Conservation (phyloP, 2,888 invertebrate genomes). For the Hipparchia semele region DNA sequence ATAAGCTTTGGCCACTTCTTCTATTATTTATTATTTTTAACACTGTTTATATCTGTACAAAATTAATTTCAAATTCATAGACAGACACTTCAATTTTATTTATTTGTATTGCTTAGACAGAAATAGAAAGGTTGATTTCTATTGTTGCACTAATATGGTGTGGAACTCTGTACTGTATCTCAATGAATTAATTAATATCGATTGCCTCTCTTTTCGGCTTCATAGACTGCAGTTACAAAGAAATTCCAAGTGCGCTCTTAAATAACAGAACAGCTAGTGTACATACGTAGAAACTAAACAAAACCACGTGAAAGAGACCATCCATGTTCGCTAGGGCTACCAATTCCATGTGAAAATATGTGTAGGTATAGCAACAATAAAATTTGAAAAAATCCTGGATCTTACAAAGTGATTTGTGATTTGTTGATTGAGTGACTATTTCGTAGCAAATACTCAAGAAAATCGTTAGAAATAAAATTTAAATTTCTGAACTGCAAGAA, state of each 20-base stretch:
- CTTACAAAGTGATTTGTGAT: too few species aligned
- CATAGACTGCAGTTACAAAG: constrained; percentile 11
- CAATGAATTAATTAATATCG: neutral
- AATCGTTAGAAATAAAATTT: too few species aligned
- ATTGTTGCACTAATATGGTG: neutral
- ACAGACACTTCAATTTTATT: neutral
- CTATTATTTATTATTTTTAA: too few species aligned
- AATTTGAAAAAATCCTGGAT: neutral
- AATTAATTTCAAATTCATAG: neutral
- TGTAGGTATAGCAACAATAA: too few species aligned
- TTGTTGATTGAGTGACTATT: too few species aligned
- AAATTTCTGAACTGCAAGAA: too few species aligned
- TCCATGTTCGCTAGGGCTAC: constrained; percentile 19
- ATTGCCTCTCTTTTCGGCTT: constrained; percentile 10
- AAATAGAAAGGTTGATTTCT: neutral
- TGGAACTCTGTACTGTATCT: neutral
- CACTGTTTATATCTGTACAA: too few species aligned
- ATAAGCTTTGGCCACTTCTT: too few species aligned
- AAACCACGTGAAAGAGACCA: constrained; percentile 58
- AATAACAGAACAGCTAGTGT: constrained; percentile 15
- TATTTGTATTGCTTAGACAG: neutral
- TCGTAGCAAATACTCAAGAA: too few species aligned
- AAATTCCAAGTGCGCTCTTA: constrained; percentile 6
- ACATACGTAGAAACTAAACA: constrained; percentile 34
- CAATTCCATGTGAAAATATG: neutral